phyloP scores from a whole-genome alignment of 2,888 invertebrate genomes.

The Cybosia mesomella region DNA sequence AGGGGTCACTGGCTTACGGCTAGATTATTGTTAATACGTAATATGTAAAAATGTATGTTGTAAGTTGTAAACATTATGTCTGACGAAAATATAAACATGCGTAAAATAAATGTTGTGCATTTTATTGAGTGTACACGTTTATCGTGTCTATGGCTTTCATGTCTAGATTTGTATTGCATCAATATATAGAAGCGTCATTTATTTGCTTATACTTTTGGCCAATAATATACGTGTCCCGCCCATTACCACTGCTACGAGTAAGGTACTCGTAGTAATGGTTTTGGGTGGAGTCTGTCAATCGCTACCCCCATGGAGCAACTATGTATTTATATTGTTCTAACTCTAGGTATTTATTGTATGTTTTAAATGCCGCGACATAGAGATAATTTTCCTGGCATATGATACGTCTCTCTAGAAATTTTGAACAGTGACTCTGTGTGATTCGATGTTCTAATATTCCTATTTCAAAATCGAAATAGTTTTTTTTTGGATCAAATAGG shows the following conservation, averaged over 20 bases:
- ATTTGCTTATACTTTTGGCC: no score
- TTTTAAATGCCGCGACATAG: no score
- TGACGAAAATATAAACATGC: constrained; percentile 35
- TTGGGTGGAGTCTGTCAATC: no score
- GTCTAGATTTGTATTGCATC: constrained; percentile 8
- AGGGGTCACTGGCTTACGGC: constrained; percentile 47
- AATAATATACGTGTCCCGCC: no score
- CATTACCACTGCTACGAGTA: no score
- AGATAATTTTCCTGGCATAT: no score
- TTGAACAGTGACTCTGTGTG: background rate
- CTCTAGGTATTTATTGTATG: no score
- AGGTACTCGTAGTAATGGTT: no score
- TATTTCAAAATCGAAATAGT: constrained; percentile 33
- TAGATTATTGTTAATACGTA: constrained; percentile 45
- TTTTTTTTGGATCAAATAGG: constrained; percentile 44
- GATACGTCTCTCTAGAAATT: no score
- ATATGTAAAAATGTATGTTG: constrained; percentile 49
- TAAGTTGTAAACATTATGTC: constrained; percentile 25
- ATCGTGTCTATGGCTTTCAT: constrained; percentile 7
- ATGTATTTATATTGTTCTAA: no score
- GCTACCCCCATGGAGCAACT: no score
- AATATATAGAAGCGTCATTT: no score
- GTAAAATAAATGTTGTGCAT: constrained; percentile 13
- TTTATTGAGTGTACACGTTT: constrained; percentile 13
- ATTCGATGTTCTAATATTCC: constrained; percentile 22